phyloP scores from a whole-genome alignment of 2,113 vertebrate genomes.

The Anoplopoma fimbria region DNA sequence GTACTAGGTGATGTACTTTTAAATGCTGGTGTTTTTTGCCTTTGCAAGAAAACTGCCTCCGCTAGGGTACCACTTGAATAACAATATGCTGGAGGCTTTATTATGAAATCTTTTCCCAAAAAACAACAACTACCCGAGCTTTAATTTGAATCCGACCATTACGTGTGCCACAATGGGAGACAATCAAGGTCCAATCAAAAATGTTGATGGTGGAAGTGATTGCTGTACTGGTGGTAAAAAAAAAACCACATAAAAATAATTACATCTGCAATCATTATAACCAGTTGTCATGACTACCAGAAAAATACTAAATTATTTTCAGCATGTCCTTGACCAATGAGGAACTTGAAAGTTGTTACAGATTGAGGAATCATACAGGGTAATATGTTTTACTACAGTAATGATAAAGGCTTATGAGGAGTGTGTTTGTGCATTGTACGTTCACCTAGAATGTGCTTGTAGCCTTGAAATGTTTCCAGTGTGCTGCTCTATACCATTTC shows the following conservation, averaged over 20 bases:
- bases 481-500: neutral
- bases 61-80: neutral
- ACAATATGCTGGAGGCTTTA: neutral
- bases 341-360: neutral
- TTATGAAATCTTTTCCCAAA: neutral
- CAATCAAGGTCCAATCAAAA: constrained; percentile 10
- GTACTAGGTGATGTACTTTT: too few relatives aligned
- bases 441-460: neutral
- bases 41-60: neutral
- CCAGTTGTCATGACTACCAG: constrained; percentile 27
- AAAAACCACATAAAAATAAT: neutral
- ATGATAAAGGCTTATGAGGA: neutral
- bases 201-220: neutral
- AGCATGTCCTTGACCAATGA: neutral
- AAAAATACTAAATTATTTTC: neutral
- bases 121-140: neutral
- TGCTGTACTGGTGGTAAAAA: neutral
- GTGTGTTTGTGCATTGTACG: neutral
- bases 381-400: neutral
- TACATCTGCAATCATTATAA: neutral
- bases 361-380: neutral
- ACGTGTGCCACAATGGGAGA: neutral
- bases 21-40: too few relatives aligned
- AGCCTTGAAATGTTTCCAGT: neutral
- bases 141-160: neutral